These are phyloP conservation scores for Schlechtendalia chinensis DNA, from an alignment of 1,140 invertebrate species.

Conservation along the genomic window DNA sequence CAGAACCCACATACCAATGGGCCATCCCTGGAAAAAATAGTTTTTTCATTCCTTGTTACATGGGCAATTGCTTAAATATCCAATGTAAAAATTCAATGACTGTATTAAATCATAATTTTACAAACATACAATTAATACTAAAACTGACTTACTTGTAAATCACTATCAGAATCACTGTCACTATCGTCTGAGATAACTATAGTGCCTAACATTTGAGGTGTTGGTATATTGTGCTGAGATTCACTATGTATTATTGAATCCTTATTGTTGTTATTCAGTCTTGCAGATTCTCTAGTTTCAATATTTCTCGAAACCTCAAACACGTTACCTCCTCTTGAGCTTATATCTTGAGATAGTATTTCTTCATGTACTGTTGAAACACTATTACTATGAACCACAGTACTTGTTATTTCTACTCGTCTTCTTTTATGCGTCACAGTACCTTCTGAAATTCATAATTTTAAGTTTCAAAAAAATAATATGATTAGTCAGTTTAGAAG, in stretches of 20 bases:
- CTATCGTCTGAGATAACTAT: constrained; percentile 7
- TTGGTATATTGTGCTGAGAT: not conserved
- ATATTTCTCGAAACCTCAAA: not conserved
- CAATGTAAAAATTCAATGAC: constrained; percentile 15
- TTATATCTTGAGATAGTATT: not conserved
- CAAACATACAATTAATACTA: not conserved
- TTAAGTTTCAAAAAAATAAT: not conserved
- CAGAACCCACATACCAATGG: not conserved
- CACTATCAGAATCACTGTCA: not conserved
- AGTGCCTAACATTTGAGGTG: not conserved
- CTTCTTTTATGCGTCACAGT: not conserved
- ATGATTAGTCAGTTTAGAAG: no score
- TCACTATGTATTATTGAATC: not conserved
- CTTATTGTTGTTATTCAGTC: not conserved
- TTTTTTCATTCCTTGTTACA: not conserved
- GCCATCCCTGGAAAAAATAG: constrained; percentile 29
- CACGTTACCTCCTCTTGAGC: not conserved
- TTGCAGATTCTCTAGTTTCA: not conserved
- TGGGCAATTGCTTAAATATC: constrained; percentile 13
- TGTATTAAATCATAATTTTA: not conserved
- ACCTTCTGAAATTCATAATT: not conserved
- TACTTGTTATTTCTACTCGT: not conserved
- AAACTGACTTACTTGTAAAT: constrained; percentile 15
- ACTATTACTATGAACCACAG: not conserved
- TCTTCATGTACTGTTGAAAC: not conserved